These are phyloP conservation scores for Caenorhabditis drosophilae DNA, from an alignment of 2,888 invertebrate genomes.

Conservation along the genomic window DNA sequence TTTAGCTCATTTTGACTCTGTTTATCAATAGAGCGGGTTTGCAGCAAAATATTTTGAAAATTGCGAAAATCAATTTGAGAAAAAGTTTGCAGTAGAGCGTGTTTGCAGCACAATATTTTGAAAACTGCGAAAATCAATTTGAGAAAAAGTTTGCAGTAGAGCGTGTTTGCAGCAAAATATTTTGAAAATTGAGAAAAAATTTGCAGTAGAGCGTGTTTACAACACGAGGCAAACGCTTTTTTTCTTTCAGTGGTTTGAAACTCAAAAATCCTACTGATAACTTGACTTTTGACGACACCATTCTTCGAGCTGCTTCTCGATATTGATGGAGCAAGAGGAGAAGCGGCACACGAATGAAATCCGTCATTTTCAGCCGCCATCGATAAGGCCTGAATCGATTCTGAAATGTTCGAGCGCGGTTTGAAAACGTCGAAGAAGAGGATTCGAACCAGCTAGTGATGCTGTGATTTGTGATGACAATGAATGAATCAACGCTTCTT, in stretches of 20 bases:
- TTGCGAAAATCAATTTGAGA: too few species aligned
- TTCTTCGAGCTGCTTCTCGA: slow-evolving; percentile 38
- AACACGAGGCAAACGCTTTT: too few species aligned
- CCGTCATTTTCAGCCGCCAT: slow-evolving; percentile 30
- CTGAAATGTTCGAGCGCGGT: slow-evolving; percentile 5
- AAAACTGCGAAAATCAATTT: too few species aligned
- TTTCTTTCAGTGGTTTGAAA: too few species aligned
- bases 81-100: background rate
- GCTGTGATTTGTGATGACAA: slow-evolving; percentile 24
- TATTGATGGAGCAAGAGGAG: slow-evolving; percentile 30
- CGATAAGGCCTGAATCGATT: slow-evolving; percentile 13
- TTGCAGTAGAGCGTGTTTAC: too few species aligned
- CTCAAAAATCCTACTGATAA: too few species aligned
- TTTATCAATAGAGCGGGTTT: background rate
- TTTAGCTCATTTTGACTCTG: too few species aligned
- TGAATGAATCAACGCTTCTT: slow-evolving; percentile 22
- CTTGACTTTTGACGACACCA: slow-evolving; percentile 39
- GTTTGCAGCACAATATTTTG: background rate
- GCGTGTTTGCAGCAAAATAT: background rate
- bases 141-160: slow-evolving; percentile 1
- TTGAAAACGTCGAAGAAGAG: too few species aligned
- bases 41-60: background rate
- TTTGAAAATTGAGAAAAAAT: too few species aligned
- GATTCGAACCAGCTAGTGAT: slow-evolving; percentile 3
- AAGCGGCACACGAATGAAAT: slow-evolving; percentile 36